Conservation (phyloP, 2,888 invertebrate genomes). For the Scaptomyza flava region DNA sequence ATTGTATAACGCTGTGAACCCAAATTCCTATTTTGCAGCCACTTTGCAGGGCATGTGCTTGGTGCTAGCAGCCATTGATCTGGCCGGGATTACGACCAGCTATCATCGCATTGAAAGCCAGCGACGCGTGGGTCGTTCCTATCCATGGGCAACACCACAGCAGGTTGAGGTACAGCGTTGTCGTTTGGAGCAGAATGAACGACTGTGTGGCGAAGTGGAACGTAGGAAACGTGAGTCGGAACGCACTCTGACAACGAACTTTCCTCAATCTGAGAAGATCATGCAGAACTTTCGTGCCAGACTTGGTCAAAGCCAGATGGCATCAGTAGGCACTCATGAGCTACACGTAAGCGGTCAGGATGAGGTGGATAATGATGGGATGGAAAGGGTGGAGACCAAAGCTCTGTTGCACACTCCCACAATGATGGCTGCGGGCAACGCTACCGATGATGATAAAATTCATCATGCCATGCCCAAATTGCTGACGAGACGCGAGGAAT, state of each 20-base stretch:
- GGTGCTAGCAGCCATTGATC: conserved; percentile 88
- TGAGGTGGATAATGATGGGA: conserved; percentile 74
- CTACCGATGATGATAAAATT: conserved; percentile 81
- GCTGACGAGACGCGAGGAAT: conserved; percentile 35
- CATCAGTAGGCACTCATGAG: conserved; percentile 46
- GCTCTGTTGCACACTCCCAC: conserved; percentile 56
- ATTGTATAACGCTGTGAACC: neutral
- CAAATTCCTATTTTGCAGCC: conserved; percentile 85
- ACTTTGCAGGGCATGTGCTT: conserved; percentile 88
- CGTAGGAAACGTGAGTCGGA: conserved; percentile 72
- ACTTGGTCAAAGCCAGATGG: neutral
- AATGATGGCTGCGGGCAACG: conserved; percentile 44
- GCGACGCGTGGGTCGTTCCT: conserved; percentile 88
- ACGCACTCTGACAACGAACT: conserved; percentile 69
- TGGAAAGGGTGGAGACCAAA: conserved; percentile 61
- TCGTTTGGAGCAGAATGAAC: conserved; percentile 67
- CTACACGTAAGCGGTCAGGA: conserved; percentile 62
- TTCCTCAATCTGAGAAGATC: conserved; percentile 83
- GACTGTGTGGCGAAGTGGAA: conserved; percentile 66
- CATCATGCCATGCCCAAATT: conserved; percentile 55
- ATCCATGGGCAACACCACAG: conserved; percentile 89
- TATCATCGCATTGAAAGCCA: conserved; percentile 92
- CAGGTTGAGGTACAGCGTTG: conserved; percentile 74
- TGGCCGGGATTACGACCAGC: conserved; percentile 89
- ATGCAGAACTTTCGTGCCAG: conserved; percentile 78